phyloP scores from a whole-genome alignment of 2,113 vertebrate genomes.

The Microtus ochrogaster region DNA sequence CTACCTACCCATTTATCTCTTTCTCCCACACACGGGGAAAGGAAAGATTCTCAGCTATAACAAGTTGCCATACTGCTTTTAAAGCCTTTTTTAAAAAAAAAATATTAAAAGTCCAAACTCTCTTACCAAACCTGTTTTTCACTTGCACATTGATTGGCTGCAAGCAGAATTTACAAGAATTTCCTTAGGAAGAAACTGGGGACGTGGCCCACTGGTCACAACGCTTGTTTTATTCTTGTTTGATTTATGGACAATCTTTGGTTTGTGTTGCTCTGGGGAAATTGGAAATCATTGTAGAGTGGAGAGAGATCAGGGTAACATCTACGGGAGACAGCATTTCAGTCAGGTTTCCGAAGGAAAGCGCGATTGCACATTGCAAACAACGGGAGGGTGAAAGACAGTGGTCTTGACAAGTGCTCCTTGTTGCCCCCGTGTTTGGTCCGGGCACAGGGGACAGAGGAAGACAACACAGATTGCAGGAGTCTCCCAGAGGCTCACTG shows the following conservation, averaged over 20 bases:
- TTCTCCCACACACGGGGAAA: neutral
- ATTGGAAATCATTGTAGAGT: constrained; percentile 12
- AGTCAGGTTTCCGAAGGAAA: constrained; percentile 41
- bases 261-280: constrained; percentile 33
- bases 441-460: neutral
- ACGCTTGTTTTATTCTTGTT: neutral
- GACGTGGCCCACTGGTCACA: neutral
- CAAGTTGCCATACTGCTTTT: neutral
- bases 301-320: constrained; percentile 9
- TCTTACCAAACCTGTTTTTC: neutral
- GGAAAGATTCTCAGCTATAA: neutral
- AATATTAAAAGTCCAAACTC: neutral
- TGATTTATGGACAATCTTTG: neutral
- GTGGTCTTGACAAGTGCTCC: neutral
- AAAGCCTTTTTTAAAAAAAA: constrained; percentile 33
- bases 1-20: neutral
- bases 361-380: neutral
- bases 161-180: constrained; percentile 25
- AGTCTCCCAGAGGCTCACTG: constrained; percentile 42
- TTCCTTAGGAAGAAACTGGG: constrained; percentile 47
- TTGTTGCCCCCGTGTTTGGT: neutral
- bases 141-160: neutral
- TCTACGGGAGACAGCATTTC: constrained; percentile 4
- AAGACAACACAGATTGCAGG: neutral
- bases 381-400: neutral